Evolutionary conservation across 2,888 invertebrate species (phyloP).

Genomic region (Helleia helle): DNA sequence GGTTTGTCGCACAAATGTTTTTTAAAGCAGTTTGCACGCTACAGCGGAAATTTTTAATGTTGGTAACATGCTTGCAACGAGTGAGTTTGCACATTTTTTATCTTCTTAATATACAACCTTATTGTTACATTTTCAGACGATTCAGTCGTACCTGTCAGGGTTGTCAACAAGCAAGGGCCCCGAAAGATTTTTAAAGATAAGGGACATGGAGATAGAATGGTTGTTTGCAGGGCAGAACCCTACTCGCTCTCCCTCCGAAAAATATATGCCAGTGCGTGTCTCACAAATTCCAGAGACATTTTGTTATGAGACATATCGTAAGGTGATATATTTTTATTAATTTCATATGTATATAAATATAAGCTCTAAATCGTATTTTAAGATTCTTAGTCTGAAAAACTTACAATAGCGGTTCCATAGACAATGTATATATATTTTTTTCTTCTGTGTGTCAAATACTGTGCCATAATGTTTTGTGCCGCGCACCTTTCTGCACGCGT

Average conservation of each 20-base stretch:
- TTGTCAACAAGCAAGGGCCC: not conserved
- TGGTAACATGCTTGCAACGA: too few species aligned
- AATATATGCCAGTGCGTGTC: not conserved
- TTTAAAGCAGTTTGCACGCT: too few species aligned
- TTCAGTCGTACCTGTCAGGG: not conserved
- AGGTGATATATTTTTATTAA: not conserved
- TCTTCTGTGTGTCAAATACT: too few species aligned
- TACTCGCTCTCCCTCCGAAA: not conserved
- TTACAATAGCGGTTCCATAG: too few species aligned
- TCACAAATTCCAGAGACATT: not conserved
- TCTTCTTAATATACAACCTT: not conserved
- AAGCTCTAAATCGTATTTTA: too few species aligned
- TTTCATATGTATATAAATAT: too few species aligned
- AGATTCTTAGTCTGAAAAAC: too few species aligned
- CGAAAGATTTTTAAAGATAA: not conserved
- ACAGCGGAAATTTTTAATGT: not conserved
- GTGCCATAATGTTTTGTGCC: too few species aligned
- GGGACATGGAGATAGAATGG: not conserved
- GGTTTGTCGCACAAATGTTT: too few species aligned
- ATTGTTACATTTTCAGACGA: not conserved
- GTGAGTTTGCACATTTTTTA: not conserved
- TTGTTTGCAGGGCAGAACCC: not conserved
- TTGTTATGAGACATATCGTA: constrained; percentile 31
- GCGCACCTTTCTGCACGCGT: too few species aligned
- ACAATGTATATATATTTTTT: too few species aligned